Evolutionary conservation across 2,113 vertebrate species (phyloP), one percentile per base, ranked within the genome.

Genomic region (Irena cyanogastra): DNA sequence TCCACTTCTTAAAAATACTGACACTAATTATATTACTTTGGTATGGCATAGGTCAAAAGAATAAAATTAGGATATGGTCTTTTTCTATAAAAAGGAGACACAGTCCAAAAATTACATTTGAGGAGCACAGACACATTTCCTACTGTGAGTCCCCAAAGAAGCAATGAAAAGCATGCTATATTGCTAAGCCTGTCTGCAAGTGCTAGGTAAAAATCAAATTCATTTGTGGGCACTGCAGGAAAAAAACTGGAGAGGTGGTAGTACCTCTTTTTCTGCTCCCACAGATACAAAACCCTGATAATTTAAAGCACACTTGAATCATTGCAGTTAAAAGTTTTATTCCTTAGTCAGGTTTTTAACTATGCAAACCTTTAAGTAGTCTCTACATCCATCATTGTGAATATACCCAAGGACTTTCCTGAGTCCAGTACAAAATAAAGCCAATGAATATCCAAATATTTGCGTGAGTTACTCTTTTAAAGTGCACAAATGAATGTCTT

Each of bases 1-100:
- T 52, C 47, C 37, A 42, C 11, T 42, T 47, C 69, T 84, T 94
- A 64, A 95, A 96, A 95, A 88, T 64, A 37, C 4, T 71, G 81
- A 69, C 83, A 92, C 50, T 93, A 87, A 95, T 68, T 83, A 22
- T 90, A 74, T 85, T 85, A 56, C 66, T 88, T 96, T 64, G 33
- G 16, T 85, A 78, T 0, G 6, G 52, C 6, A 56, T 66, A 87
- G 59, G 28, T 44, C 87, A 66, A 75, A 96, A 93, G 21, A 89
- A 92, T 83, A 81, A 96, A 95, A 80, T 35, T 60, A 85, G 11
- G 20, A 69, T n/a, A 56, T 77, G 16, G 2, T 75, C 31, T 54
- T 16, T 91, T 79, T 76, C 16, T 27, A 47, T 39, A 64, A n/a
- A 60, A 75, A 49, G 22, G 10, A 45, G 3, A 47, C 68, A 23